phyloP scores from a whole-genome alignment of 2,797 vertebrate species.

The Discoglossus pictus region DNA sequence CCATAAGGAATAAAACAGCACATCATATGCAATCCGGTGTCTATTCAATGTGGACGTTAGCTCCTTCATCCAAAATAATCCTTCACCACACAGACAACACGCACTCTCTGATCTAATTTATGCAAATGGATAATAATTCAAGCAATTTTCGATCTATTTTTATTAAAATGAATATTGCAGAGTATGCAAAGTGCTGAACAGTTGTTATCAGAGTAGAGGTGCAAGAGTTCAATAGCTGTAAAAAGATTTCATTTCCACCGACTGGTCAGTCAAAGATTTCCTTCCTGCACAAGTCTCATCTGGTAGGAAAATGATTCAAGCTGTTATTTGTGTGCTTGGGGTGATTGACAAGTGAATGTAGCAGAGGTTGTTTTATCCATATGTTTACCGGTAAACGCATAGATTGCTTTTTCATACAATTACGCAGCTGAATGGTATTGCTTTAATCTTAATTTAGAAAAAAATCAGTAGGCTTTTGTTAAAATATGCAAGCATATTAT shows the following conservation, averaged over 20 bases:
- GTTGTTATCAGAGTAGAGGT: conserved; percentile 34
- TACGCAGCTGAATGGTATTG: conserved; percentile 35
- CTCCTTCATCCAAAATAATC: neutral
- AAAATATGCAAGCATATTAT: neutral
- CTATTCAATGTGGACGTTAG: no score
- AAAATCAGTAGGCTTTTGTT: neutral
- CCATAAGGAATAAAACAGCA: no score
- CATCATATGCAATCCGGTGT: no score
- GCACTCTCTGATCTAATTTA: conserved; percentile 21
- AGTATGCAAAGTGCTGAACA: conserved; percentile 16
- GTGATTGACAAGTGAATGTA: conserved; percentile 48
- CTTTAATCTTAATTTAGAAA: conserved; percentile 5
- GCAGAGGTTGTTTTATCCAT: conserved; percentile 45
- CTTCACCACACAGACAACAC: no score
- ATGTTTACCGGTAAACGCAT: conserved; percentile 41
- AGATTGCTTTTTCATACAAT: conserved; percentile 50
- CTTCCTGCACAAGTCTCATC: conserved; percentile 34
- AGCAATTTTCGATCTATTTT: conserved; percentile 26
- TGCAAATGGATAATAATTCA: conserved; percentile 22
- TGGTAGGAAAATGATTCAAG: conserved; percentile 44
- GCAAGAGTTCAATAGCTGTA: conserved; percentile 36
- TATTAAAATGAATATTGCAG: conserved; percentile 21
- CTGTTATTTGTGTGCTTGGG: conserved; percentile 46
- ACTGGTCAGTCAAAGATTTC: conserved; percentile 41
- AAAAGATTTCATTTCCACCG: conserved; percentile 44